Percentiles rank a stretch among this genome's conserved stretches.
Conservation (phyloP, 1,140 invertebrate species). For the Cepaea nemoralis region DNA sequence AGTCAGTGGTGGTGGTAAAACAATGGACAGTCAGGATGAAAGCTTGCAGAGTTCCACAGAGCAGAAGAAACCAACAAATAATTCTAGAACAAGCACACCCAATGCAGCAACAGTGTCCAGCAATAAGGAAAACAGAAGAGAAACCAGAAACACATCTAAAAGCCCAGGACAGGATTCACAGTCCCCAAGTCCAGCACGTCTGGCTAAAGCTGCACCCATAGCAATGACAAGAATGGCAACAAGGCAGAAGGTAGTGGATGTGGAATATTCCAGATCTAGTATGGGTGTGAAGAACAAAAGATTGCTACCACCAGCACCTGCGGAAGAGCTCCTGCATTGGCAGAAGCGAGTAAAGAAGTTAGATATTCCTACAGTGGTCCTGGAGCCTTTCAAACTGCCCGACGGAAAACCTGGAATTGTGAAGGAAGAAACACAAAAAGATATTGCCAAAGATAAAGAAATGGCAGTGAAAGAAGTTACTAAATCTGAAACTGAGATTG, state of each 20-base stretch:
- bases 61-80: neutral
- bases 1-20: too few relatives aligned
- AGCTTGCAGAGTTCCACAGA: neutral
- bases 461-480: neutral
- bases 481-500: neutral
- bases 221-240: neutral
- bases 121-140: neutral
- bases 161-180: neutral
- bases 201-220: neutral
- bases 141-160: neutral
- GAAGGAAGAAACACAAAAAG: neutral
- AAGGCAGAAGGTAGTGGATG: neutral
- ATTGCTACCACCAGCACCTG: neutral
- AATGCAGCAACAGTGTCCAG: neutral
- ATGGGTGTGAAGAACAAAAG: neutral
- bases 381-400: neutral
- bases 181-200: neutral
- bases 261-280: neutral
- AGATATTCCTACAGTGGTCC: neutral
- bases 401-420: neutral
- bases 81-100: neutral
- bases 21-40: neutral
- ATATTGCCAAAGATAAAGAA: neutral
- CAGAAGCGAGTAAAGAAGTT: neutral
- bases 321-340: neutral